A percentile compares a stretch with the other conserved stretches of the same genome.
These are phyloP conservation scores for Anthoptus insignis DNA, from an alignment of 2,888 invertebrate species.

Conservation along the genomic window DNA sequence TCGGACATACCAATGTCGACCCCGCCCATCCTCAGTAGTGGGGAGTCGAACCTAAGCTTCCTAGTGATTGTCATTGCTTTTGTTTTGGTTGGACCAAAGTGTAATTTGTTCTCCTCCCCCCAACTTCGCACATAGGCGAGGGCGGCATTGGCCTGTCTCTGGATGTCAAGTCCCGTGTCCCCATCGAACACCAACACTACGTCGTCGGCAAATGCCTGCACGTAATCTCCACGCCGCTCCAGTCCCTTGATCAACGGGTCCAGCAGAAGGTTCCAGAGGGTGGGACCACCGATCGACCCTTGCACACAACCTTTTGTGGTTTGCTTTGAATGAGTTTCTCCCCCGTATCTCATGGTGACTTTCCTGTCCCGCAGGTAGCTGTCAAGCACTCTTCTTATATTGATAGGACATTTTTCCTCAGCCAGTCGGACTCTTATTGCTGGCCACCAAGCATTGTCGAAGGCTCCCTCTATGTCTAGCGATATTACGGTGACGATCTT, in stretches of 20 bases:
- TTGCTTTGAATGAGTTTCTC: too few relatives aligned
- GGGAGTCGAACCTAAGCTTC: neutral
- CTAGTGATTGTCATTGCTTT: neutral
- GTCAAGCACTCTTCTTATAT: constrained; percentile 6
- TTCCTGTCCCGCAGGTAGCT: constrained; percentile 17
- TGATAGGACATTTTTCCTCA: neutral
- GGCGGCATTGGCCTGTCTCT: constrained; percentile 16
- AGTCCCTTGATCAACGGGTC: too few relatives aligned
- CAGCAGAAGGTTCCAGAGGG: neutral
- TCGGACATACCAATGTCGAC: neutral
- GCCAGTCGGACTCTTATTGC: neutral
- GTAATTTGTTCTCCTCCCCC: constrained; percentile 21
- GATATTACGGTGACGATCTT: neutral
- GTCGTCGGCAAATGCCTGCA: neutral
- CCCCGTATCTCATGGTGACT: constrained; percentile 13
- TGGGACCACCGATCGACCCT: too few relatives aligned
- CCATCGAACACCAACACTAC: neutral
- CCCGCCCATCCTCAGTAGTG: neutral
- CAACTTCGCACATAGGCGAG: constrained; percentile 10
- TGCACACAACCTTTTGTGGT: too few relatives aligned
- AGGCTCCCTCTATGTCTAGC: neutral
- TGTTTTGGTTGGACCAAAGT: neutral
- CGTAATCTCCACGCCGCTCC: too few relatives aligned
- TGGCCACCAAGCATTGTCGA: constrained; percentile 9
- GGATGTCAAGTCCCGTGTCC: constrained; percentile 1